Evolutionary conservation across 2,797 vertebrate species (phyloP).

Genomic region (Columba guinea): DNA sequence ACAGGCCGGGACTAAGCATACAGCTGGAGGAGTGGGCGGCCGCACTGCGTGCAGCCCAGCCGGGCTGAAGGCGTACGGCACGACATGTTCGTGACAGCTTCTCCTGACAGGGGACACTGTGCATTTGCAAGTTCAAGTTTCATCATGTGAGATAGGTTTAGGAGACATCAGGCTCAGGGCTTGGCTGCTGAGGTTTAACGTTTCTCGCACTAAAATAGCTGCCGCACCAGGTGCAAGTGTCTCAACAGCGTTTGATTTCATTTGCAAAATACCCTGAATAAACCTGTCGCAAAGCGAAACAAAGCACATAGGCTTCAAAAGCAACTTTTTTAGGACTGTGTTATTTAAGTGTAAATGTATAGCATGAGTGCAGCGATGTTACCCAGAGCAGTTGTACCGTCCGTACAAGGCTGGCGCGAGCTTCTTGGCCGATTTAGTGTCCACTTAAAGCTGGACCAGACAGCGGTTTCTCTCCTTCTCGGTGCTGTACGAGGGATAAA

Average conservation of each 20-base stretch:
- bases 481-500: conserved; percentile 70
- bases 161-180: conserved; percentile 65
- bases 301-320: conserved; percentile 62
- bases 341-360: conserved; percentile 73
- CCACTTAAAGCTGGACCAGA: neutral
- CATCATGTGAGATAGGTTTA: conserved; percentile 75
- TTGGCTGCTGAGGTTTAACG: conserved; percentile 72
- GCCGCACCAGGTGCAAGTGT: conserved; percentile 79
- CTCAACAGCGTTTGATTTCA: conserved; percentile 75
- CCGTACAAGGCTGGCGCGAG: neutral
- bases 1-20: neutral
- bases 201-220: conserved; percentile 80
- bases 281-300: conserved; percentile 55
- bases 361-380: neutral
- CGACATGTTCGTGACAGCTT: conserved; percentile 11
- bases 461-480: conserved; percentile 79
- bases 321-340: neutral
- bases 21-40: conserved; percentile 15
- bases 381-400: conserved; percentile 1
- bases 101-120: conserved; percentile 71
- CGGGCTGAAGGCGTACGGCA: conserved; percentile 7
- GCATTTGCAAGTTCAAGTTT: conserved; percentile 74
- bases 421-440: neutral
- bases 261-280: conserved; percentile 72
- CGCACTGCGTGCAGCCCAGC: neutral